A percentile compares a stretch with the other conserved stretches of the same genome.
Conservation (phyloP, 2,888 invertebrate species). For the Nysson spinosus region DNA sequence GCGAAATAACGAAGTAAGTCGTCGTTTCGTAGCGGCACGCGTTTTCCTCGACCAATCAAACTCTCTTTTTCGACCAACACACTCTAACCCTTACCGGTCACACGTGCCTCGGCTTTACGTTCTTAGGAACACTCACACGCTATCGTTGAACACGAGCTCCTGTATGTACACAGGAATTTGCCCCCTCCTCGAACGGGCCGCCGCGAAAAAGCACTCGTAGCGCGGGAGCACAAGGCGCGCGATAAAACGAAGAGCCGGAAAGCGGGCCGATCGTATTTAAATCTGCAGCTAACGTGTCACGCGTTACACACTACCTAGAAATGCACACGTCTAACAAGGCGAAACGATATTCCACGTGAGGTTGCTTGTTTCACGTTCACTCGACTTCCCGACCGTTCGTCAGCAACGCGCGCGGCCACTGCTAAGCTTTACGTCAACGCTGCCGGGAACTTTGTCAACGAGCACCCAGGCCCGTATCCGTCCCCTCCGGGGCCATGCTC, state of each 20-base stretch:
- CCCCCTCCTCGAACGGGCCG: background rate
- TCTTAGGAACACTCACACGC: background rate
- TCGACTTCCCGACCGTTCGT: slow-evolving; percentile 42
- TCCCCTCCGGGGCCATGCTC: background rate
- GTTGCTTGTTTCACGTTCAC: slow-evolving; percentile 39
- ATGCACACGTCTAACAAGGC: background rate
- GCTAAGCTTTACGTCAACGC: slow-evolving; percentile 33
- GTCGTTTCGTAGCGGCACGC: slow-evolving; percentile 51
- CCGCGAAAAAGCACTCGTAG: background rate
- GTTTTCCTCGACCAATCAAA: slow-evolving; percentile 54
- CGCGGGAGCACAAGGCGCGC: slow-evolving; percentile 28
- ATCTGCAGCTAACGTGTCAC: too few species aligned
- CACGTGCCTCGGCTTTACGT: slow-evolving; percentile 45
- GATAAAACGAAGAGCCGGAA: slow-evolving; percentile 24
- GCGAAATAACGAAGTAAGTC: slow-evolving; percentile 56
- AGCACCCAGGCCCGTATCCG: slow-evolving; percentile 31
- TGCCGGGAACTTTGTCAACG: slow-evolving; percentile 42
- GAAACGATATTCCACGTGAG: slow-evolving; percentile 26
- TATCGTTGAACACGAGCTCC: background rate
- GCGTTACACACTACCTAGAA: background rate
- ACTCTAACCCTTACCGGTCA: slow-evolving; percentile 41
- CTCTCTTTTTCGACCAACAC: slow-evolving; percentile 33
- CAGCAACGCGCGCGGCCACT: slow-evolving; percentile 37
- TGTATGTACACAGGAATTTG: background rate
- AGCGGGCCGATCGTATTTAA: background rate